Percentiles rank a stretch among this genome's conserved stretches.
phyloP scores from a whole-genome alignment of 1,140 invertebrate species.

The Bombus picipes region DNA sequence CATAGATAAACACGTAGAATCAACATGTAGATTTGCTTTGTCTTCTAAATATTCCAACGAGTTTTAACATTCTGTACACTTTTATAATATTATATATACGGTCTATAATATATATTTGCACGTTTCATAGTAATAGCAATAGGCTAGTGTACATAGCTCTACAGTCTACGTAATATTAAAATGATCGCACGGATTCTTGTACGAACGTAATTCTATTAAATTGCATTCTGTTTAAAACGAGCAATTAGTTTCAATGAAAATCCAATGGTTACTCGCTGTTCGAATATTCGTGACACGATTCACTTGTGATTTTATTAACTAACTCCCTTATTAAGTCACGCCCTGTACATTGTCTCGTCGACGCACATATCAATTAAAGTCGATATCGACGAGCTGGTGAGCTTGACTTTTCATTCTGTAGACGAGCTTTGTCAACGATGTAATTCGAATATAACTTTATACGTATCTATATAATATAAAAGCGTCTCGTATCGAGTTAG shows the following conservation, averaged over 20 bases:
- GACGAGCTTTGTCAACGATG: slow-evolving; percentile 9
- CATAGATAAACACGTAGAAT: no score
- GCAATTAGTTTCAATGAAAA: not conserved
- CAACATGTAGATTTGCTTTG: not conserved
- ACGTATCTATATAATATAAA: not conserved
- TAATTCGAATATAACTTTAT: slow-evolving; percentile 27
- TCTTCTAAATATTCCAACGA: not conserved
- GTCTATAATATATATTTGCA: not conserved
- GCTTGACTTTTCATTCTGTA: not conserved
- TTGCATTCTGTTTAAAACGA: not conserved
- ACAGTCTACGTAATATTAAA: not conserved
- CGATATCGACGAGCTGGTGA: not conserved
- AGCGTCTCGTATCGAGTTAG: not conserved
- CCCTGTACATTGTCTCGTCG: no score
- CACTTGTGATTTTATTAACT: not conserved
- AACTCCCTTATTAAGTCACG: not conserved
- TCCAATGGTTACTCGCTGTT: not conserved
- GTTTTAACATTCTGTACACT: no score
- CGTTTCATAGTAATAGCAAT: no score
- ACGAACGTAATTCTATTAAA: not conserved
- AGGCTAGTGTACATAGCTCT: no score
- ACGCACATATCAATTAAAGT: not conserved
- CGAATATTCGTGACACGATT: not conserved
- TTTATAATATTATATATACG: not conserved
- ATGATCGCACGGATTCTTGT: not conserved